These are phyloP conservation scores for Ruditapes philippinarum DNA, from an alignment of 1,140 invertebrate species.

Conservation along the genomic window DNA sequence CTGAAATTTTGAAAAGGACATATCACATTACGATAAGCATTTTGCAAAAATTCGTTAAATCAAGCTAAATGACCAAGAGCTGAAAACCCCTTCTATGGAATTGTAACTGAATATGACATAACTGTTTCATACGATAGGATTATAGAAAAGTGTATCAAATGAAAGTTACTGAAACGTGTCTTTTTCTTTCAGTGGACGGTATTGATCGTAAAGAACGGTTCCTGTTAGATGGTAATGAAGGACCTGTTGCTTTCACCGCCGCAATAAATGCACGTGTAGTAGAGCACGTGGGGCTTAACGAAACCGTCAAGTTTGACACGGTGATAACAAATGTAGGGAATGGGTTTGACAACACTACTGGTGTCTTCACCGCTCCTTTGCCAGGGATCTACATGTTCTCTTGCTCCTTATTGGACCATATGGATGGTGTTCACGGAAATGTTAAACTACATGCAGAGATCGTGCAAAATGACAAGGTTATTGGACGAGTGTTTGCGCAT, in stretches of 20 bases:
- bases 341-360: conserved; percentile 7
- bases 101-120: too few species aligned
- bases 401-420: not conserved
- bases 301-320: not conserved
- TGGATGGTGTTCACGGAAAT: not conserved
- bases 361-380: not conserved
- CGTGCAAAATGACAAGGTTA: not conserved
- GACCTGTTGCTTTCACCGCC: not conserved
- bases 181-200: too few species aligned
- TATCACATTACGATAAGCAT: too few species aligned
- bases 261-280: not conserved
- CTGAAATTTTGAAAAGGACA: too few species aligned
- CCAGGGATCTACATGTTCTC: not conserved
- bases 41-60: too few species aligned
- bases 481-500: not conserved
- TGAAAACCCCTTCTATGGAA: too few species aligned
- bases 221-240: not conserved
- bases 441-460: not conserved
- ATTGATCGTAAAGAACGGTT: not conserved
- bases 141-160: too few species aligned
- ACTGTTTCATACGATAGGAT: too few species aligned
- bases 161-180: too few species aligned
- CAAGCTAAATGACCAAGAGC: too few species aligned
- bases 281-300: not conserved
- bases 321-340: not conserved